A percentile compares a stretch with the other conserved stretches of the same genome.
phyloP scores from a whole-genome alignment of 2,888 invertebrate species.

The Nemapogon koenigi region DNA sequence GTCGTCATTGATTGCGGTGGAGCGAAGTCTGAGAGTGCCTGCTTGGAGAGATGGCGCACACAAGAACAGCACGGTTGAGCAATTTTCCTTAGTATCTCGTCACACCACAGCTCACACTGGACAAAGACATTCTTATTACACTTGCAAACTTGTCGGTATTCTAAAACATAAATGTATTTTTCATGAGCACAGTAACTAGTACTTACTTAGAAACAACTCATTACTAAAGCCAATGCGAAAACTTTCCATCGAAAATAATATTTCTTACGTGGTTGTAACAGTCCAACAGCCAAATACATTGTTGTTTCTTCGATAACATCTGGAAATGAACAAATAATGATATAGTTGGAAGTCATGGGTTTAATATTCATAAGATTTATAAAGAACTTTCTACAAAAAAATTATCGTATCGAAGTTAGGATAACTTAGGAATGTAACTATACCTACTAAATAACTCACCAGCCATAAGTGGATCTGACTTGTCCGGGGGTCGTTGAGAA shows the following conservation, averaged over 20 bases:
- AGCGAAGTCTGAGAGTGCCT: conserved; percentile 29
- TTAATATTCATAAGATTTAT: no score
- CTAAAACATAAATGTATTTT: no score
- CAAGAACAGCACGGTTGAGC: conserved; percentile 41
- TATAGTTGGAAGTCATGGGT: no score
- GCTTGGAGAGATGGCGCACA: conserved; percentile 34
- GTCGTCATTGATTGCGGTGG: conserved; percentile 21
- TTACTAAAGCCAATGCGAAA: conserved; percentile 13
- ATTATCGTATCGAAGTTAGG: no score
- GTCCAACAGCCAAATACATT: conserved; percentile 36
- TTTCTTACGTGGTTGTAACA: conserved; percentile 40
- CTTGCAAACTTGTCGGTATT: conserved; percentile 42
- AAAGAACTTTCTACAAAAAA: no score
- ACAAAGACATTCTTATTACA: conserved; percentile 52
- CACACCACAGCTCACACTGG: conserved; percentile 52
- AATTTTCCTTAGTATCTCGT: conserved; percentile 41
- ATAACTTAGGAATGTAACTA: no score
- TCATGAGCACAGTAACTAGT: no score
- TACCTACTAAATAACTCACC: no score
- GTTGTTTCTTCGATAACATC: conserved; percentile 43
- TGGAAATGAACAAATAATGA: conserved; percentile 23
- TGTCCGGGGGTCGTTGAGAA: conserved; percentile 15
- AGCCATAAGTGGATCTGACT: no score
- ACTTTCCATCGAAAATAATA: background rate
- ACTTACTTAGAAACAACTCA: no score